Evolutionary conservation across 2,113 vertebrate genomes (phyloP), one percentile per base, ranked within the genome.

Genomic region (Riparia riparia): DNA sequence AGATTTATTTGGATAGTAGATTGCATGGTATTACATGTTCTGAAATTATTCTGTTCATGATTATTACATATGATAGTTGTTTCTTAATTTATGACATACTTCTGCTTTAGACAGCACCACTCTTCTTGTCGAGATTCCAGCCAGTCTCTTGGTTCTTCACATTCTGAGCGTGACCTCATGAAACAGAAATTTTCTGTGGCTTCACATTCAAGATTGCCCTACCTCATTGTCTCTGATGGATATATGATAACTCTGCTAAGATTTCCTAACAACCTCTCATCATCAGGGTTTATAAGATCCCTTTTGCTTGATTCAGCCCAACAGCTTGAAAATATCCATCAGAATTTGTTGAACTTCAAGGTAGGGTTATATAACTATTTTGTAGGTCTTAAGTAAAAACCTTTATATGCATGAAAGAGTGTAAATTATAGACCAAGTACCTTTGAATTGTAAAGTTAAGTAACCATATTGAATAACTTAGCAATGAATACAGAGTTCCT

Each of bases 201-300:
- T 71, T 98, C 99, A 64, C 99, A 99, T 78, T 98, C 99, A 8
- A 98, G 97, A 29, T 96, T 99, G 24, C 98, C 98, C 26, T 99
- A 98, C 97, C 97, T 99, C 81, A 95, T 99, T 54, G 97, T 99
- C 76, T 99, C 99, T 50, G 99, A 99, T 89, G 99, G 99, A 29
- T 99, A 99, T 92, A 99, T 99, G 98, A 89, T 99, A 92, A 99
- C 99, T 14, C 97, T 99, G 12, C 98, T 99, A 73, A 98, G 97
- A 54, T 96, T 99, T 82, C 90, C 96, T 20, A 97, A 96, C 25
- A 96, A 54, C 41, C 86, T 98, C 44, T 98, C 98, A n/a, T 97
- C 99, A 6, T 96, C 98, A 11, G 50, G 92, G 26, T 94, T 99
- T 77, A 53, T 99, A 82, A 98, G 97, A 93, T 91, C 95, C 1